Evolutionary conservation across 2,113 vertebrate species (phyloP).

Genomic region (Corythornis cristatus): DNA sequence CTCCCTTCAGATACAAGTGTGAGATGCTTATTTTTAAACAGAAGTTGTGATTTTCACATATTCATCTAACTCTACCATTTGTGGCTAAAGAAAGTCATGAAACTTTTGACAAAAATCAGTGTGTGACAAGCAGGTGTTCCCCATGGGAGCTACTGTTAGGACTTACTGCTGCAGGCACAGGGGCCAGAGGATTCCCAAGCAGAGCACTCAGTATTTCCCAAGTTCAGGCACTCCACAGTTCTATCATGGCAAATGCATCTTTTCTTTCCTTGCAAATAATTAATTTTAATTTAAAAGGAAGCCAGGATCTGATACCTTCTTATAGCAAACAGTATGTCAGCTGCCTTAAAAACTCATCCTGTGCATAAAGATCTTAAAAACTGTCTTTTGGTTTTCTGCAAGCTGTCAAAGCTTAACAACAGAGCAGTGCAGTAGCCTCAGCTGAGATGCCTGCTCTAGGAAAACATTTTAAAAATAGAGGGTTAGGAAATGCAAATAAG

Average conservation of each 20-base stretch:
- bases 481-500: not conserved
- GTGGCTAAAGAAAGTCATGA: not conserved
- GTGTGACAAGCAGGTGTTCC: not conserved
- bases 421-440: not conserved
- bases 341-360: not conserved
- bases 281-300: not conserved
- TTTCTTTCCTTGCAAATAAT: not conserved
- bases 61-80: too few species aligned
- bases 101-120: not conserved
- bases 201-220: not conserved
- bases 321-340: not conserved
- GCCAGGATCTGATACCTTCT: not conserved
- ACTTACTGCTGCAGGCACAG: not conserved
- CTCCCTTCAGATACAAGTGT: not conserved
- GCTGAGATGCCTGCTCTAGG: not conserved
- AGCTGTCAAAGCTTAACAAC: not conserved
- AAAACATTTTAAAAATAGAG: not conserved
- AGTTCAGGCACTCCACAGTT: not conserved
- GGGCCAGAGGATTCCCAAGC: fast-evolving
- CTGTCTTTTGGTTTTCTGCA: not conserved
- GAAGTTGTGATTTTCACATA: not conserved
- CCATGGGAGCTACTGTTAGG: not conserved
- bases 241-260: not conserved
- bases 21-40: not conserved
- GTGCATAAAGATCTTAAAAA: not conserved